A percentile compares a stretch with the other conserved stretches of the same genome.
These are phyloP conservation scores for Chelon auratus DNA, from an alignment of 2,797 vertebrate genomes.

Conservation along the genomic window DNA sequence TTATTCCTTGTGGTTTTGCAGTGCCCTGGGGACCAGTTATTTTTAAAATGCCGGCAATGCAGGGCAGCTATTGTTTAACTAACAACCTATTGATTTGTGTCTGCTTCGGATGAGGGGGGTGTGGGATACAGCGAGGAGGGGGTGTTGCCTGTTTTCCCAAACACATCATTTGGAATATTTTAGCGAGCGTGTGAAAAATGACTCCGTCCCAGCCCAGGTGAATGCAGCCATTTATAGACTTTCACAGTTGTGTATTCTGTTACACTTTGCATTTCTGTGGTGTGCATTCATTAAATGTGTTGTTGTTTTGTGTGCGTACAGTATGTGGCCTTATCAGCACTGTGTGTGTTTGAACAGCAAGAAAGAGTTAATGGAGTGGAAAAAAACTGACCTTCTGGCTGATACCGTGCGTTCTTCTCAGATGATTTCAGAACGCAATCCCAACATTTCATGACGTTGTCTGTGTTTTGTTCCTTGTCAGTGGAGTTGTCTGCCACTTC, in stretches of 20 bases:
- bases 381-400: neutral
- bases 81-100: slow-evolving; percentile 78
- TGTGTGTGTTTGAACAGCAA: neutral
- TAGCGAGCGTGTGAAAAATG: neutral
- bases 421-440: neutral
- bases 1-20: slow-evolving; percentile 57
- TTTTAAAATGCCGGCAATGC: slow-evolving; percentile 57
- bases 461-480: neutral
- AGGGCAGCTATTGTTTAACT: slow-evolving; percentile 70
- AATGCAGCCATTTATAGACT: neutral
- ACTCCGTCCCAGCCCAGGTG: neutral
- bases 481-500: slow-evolving; percentile 1
- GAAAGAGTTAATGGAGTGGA: neutral
- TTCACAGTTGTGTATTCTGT: neutral
- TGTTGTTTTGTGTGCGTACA: neutral
- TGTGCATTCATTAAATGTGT: neutral
- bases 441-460: neutral
- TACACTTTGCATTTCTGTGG: too few species aligned
- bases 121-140: neutral
- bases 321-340: neutral
- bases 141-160: slow-evolving; percentile 50
- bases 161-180: slow-evolving; percentile 38
- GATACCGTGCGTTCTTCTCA: neutral
- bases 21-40: slow-evolving; percentile 50
- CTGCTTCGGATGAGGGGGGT: slow-evolving; percentile 20